Conservation (phyloP, 2,797 vertebrate species). For the Phataginus tricuspis region DNA sequence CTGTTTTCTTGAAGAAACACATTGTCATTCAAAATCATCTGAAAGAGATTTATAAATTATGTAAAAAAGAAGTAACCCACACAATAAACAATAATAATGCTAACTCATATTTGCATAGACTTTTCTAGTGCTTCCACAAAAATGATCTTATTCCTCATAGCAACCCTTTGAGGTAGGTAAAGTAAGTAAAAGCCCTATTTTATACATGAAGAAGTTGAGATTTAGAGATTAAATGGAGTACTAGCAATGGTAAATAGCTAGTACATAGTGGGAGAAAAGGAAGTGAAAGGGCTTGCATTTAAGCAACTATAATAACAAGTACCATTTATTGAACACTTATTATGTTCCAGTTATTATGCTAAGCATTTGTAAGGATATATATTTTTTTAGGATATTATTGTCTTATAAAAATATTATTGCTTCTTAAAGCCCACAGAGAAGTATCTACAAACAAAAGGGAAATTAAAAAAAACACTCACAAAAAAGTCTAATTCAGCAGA, state of each 20-base stretch:
- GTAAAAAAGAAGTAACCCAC: neutral
- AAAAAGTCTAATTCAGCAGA: conserved; percentile 19
- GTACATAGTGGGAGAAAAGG: neutral
- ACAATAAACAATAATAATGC: neutral
- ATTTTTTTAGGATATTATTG: neutral
- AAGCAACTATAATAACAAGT: neutral
- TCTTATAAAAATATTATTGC: neutral
- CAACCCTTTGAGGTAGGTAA: neutral
- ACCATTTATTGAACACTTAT: neutral
- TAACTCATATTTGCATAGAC: neutral
- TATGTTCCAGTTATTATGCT: neutral
- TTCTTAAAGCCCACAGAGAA: neutral
- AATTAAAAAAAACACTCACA: conserved; percentile 21
- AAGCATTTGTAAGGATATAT: neutral
- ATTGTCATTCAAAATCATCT: conserved; percentile 4
- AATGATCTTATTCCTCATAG: neutral
- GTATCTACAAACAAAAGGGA: neutral
- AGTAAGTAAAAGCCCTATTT: conserved; percentile 20
- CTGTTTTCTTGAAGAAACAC: conserved; percentile 42
- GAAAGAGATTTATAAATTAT: conserved; percentile 22
- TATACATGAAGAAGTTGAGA: conserved; percentile 8
- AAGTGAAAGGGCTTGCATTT: neutral
- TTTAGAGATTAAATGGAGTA: neutral
- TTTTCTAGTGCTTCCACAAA: conserved; percentile 2
- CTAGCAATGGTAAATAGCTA: neutral